Base-by-base conservation (phyloP, 2,113 vertebrate genomes). In the Pseudorasbora parva region DNA sequence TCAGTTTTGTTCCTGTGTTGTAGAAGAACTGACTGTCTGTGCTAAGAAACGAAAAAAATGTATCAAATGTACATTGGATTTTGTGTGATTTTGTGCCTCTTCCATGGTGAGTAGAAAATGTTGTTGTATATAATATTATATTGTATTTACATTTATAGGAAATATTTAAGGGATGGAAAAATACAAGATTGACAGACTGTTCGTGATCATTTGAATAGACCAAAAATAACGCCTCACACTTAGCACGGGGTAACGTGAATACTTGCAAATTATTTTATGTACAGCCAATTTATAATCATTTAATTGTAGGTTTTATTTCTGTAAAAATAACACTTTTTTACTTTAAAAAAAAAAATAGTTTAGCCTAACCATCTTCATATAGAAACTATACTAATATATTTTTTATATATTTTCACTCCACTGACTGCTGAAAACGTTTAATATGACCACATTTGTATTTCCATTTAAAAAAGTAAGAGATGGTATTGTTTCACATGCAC, bases 31-130 rank as follows among this genome's bases (percentile, higher is more conserved):
- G 33, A 79, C 66, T 51, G 85, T 79, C 88, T 84, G 14, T 15
- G 75, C 82, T 59, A 30, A 83, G 79, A 85, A 75, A 74, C n/a
- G n/a, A 51, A 85, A 3, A 37, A 72, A 88, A 89, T 86, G 86
- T 60, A 21, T 57, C 57, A 62, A 37, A 64, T 81, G 8, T 73
- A 8, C 17, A 43, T 51, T n/a, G 37, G 78, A 47, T 41, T 85
- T 78, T 80, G 25, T 33, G 23, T 84, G 37, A 30, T 86, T 81
- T 81, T 87, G 9, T 25, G 82, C 12, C 23, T 85, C 19, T 68
- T 56, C 21, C 30, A 75, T 11, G 85, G 88, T 89, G 76, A 89
- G 86, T 79, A 33, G 8, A 54, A 33, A 3, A 25, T 45, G 27
- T 51, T 27, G 12, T 72, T 49, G 9, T 47, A n/a, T 37, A 21